Evolutionary conservation across 2,113 vertebrate species (phyloP).

Genomic region (Narcine bancroftii): DNA sequence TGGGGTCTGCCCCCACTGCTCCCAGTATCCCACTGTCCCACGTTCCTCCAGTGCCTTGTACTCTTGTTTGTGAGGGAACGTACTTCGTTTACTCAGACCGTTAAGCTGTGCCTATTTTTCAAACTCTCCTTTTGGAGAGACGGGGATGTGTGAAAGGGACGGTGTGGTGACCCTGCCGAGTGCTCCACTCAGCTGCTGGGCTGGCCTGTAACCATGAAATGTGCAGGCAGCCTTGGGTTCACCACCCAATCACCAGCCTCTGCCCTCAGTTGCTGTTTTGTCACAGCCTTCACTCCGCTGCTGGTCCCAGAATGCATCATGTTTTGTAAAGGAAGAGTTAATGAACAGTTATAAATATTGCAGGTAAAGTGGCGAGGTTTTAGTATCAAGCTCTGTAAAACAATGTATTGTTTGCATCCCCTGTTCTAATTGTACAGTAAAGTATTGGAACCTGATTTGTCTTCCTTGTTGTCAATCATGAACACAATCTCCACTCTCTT

Average conservation of each 20-base stretch:
- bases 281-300: not conserved
- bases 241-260: not conserved
- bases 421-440: constrained; percentile 6
- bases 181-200: not conserved
- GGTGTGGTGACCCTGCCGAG: not conserved
- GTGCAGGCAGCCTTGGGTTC: not conserved
- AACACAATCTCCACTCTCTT: no score
- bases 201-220: no score
- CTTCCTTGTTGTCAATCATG: no score
- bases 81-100: not conserved
- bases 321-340: not conserved
- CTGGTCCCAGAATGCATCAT: not conserved
- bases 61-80: not conserved
- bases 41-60: constrained; percentile 18
- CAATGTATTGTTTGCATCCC: constrained; percentile 1
- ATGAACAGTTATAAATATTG: not conserved
- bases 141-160: not conserved
- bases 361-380: not conserved
- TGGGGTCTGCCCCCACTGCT: not conserved
- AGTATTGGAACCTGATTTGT: not conserved
- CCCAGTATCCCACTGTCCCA: no score
- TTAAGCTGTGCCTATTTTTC: not conserved
- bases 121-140: not conserved
- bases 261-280: not conserved
- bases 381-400: no score